phyloP scores from a whole-genome alignment of 53 echinoderm and acorn worm species.

The Paracentrotus lividus region DNA sequence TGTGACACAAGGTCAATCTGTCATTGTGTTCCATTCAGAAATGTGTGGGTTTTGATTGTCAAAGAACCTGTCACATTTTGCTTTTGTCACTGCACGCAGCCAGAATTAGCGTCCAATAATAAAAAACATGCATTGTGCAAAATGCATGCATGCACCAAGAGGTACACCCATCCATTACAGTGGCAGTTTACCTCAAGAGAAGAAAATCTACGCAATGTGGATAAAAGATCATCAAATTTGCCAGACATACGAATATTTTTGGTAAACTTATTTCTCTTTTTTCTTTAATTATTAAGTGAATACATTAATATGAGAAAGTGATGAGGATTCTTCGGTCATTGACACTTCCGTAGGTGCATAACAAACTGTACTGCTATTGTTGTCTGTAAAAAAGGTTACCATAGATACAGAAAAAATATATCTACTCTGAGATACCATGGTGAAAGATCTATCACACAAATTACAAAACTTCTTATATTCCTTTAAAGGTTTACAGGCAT shows the following conservation, averaged over 20 bases:
- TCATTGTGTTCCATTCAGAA: conserved; percentile 33
- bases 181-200: not conserved
- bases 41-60: conserved; percentile 29
- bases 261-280: too few relatives aligned
- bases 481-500: too few relatives aligned
- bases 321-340: not conserved
- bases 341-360: too few relatives aligned
- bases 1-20: conserved; percentile 11
- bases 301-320: too few relatives aligned
- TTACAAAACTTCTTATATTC: too few relatives aligned
- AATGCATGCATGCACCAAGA: not conserved
- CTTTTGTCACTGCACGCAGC: conserved; percentile 36
- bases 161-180: not conserved
- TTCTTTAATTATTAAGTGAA: too few relatives aligned
- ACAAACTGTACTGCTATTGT: too few relatives aligned
- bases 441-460: too few relatives aligned
- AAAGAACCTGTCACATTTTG: conserved; percentile 31
- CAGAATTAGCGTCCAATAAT: conserved; percentile 3
- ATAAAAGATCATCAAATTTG: not conserved
- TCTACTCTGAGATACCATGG: too few relatives aligned
- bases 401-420: too few relatives aligned
- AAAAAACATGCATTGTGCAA: not conserved
- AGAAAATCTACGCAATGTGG: not conserved
- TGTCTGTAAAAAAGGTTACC: too few relatives aligned
- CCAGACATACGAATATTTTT: too few relatives aligned